Evolutionary conservation across 2,888 invertebrate species (phyloP).

Genomic region (Gari tellinella): DNA sequence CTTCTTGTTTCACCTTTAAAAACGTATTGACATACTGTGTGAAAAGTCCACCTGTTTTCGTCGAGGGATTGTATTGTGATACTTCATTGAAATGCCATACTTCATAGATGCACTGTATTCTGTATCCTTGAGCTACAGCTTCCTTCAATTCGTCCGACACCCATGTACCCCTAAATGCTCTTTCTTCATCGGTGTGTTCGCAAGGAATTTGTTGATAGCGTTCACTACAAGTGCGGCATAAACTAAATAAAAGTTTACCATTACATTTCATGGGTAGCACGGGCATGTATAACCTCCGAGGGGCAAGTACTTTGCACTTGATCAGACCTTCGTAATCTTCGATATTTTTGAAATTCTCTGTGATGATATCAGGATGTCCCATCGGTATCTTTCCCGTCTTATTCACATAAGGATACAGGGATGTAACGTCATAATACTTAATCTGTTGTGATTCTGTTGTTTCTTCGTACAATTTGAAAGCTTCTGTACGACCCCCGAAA

Average conservation of each 20-base stretch:
- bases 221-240: conserved; percentile 71
- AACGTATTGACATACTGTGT: no score
- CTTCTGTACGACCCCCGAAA: conserved; percentile 72
- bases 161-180: conserved; percentile 76
- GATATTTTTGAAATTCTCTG: conserved; percentile 59
- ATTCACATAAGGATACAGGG: conserved; percentile 70
- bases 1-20: conserved; percentile 70
- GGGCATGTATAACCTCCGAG: conserved; percentile 68
- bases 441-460: conserved; percentile 53
- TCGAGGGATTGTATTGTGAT: conserved; percentile 5
- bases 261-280: conserved; percentile 73
- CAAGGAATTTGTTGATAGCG: conserved; percentile 5
- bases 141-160: conserved; percentile 77
- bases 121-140: conserved; percentile 77
- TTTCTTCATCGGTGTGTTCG: conserved; percentile 56
- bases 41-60: conserved; percentile 5
- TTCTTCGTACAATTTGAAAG: conserved; percentile 63
- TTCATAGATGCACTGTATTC: conserved; percentile 73
- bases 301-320: conserved; percentile 69
- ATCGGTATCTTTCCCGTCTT: conserved; percentile 66
- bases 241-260: conserved; percentile 73
- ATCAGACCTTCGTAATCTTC: no score
- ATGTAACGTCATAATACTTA: conserved; percentile 65
- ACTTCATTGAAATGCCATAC: conserved; percentile 78
- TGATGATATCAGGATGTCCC: conserved; percentile 67